phyloP scores from a whole-genome alignment of 2,113 vertebrate genomes.

The Crotalus viridis region DNA sequence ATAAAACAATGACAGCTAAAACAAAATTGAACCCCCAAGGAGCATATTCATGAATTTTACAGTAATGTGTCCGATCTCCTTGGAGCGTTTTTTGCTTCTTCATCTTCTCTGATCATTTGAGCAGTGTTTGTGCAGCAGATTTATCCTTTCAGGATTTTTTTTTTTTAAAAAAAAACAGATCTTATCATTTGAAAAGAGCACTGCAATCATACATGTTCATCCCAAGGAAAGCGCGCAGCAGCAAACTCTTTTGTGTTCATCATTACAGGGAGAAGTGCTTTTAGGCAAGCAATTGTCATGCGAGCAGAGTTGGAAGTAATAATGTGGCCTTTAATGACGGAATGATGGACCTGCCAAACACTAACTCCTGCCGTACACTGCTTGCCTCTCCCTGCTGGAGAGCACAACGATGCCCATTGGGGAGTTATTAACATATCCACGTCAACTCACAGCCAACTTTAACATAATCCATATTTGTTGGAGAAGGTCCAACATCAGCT shows the following conservation, averaged over 20 bases:
- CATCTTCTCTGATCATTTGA: background rate
- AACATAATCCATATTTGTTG: slow-evolving; percentile 99
- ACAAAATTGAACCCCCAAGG: background rate
- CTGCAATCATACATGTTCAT: slow-evolving; percentile 11
- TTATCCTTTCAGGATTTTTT: background rate
- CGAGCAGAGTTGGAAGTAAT: slow-evolving; percentile 97
- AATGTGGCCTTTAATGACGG: slow-evolving; percentile 99
- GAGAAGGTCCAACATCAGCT: slow-evolving; percentile 93
- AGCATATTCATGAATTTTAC: background rate
- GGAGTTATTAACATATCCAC: slow-evolving; percentile 99
- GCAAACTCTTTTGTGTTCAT: slow-evolving; percentile 51
- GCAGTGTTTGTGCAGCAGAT: background rate
- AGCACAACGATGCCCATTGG: slow-evolving; percentile 90
- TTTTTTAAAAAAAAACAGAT: background rate
- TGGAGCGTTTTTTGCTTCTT: background rate
- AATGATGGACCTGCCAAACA: slow-evolving; percentile 99
- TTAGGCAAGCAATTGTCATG: slow-evolving; percentile 92
- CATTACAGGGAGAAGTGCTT: slow-evolving; percentile 69
- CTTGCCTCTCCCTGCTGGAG: slow-evolving; percentile 84
- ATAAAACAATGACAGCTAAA: background rate
- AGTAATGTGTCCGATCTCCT: background rate
- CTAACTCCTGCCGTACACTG: slow-evolving; percentile 87
- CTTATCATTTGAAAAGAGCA: slow-evolving; percentile 38
- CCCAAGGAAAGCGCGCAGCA: slow-evolving; percentile 28
- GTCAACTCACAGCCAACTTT: slow-evolving; percentile 95